Conservation (phyloP, 1,140 invertebrate species). For the Anoplophora glabripennis region DNA sequence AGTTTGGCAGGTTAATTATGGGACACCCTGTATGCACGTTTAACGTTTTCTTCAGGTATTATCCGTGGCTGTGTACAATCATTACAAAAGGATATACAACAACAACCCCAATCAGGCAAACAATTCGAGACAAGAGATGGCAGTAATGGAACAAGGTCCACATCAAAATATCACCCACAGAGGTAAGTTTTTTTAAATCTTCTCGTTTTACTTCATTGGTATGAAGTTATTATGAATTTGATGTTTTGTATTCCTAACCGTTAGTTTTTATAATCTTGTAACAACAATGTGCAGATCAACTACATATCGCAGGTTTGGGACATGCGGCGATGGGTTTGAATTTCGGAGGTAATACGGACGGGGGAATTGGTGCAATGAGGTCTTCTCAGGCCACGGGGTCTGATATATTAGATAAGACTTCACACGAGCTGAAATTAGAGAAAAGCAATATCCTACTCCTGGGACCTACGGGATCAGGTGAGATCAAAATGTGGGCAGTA, state of each 20-base stretch:
- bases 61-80: slow-evolving; percentile 97
- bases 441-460: slow-evolving; percentile 97
- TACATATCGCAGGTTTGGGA: slow-evolving; percentile 80
- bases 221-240: no score
- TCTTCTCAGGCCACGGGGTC: slow-evolving; percentile 53
- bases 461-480: slow-evolving; percentile 94
- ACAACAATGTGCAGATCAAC: slow-evolving; percentile 66
- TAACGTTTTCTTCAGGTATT: slow-evolving; percentile 64
- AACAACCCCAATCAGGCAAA: slow-evolving; percentile 67
- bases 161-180: slow-evolving; percentile 70
- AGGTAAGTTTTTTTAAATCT: slow-evolving; percentile 53
- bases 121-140: slow-evolving; percentile 50
- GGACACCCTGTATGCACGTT: no score
- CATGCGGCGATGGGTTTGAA: slow-evolving; percentile 52
- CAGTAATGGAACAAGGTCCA: slow-evolving; percentile 62
- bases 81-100: slow-evolving; percentile 96
- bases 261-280: neutral
- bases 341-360: slow-evolving; percentile 23
- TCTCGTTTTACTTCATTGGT: no score
- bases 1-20: no score
- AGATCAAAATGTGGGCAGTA: slow-evolving; percentile 27
- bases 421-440: slow-evolving; percentile 86
- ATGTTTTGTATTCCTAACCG: no score
- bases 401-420: slow-evolving; percentile 82
- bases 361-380: slow-evolving; percentile 3